Base-by-base conservation (phyloP, 2,888 invertebrate species). In the Ophioninae sp. region DNA sequence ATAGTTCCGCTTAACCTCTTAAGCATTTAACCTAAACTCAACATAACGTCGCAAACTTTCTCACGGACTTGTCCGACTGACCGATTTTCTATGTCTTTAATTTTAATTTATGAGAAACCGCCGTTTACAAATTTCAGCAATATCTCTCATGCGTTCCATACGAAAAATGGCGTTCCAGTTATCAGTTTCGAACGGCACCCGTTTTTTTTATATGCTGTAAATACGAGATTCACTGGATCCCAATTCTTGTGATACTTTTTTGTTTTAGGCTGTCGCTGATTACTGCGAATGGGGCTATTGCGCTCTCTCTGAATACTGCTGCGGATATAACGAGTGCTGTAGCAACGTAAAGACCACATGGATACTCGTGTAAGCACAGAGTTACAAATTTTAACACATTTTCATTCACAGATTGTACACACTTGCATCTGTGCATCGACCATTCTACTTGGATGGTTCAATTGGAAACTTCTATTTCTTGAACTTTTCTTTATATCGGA, bases 261-360 rank as follows among this genome's bases (percentile, higher is more conserved):
- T 39, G n/a, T 85, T 86, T 59, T 73, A 88, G 89, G 67, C 67
- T 39, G 68, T 72, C 0, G 79, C 85, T 8, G 68, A 86, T 83
- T 88, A 90, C 70, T 91, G 90, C 76, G 82, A 86, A 57, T 90
- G 88, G 87, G 86, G 86, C 13, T 62, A 84, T 21, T 90, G 90
- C 67, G 39, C 83, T 7, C 65, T 83, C 41, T 81, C 84, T 21
- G 85, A 90, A 80, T 81, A 86, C 20, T 90, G 91, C 76, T 90
- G 90, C 76, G 88, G 76, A 2, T 81, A 87, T 39, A 88, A 90
- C 83, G 44, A 76, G 59, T 91, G 90, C 75, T 90, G 90, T 75
- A n/a, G 67, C 20, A 80, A 85, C 57, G 50, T 61, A 7, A 84
- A 84, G 50, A 74, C 85, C 50, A 79, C 79, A 41, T 84, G 87